These are phyloP conservation scores for Sphenodon punctatus DNA, from an alignment of 2,797 vertebrate species.

Conservation along the genomic window DNA sequence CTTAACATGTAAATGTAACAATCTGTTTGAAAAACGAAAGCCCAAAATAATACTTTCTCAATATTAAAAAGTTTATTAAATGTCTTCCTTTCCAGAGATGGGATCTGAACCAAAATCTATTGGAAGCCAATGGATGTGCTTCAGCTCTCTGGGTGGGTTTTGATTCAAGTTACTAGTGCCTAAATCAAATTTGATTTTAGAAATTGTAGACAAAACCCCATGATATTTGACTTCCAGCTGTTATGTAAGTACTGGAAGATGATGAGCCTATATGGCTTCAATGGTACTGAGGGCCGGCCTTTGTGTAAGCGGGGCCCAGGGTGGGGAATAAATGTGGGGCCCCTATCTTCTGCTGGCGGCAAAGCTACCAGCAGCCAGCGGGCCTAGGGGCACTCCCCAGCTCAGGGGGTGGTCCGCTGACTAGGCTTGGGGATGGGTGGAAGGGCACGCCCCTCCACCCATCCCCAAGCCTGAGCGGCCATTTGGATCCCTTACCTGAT, in stretches of 20 bases:
- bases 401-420: no score
- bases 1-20: background rate
- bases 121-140: rapidly evolving
- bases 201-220: background rate
- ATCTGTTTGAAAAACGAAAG: background rate
- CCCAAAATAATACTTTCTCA: rapidly evolving
- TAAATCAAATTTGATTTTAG: background rate
- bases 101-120: background rate
- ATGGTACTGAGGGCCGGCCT: no score
- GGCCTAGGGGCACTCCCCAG: no score
- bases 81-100: background rate
- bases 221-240: background rate
- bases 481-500: no score
- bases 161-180: background rate
- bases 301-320: no score
- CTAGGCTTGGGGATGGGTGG: no score
- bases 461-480: no score
- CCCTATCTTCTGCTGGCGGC: no score
- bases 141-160: background rate
- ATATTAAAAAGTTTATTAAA: background rate
- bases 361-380: no score
- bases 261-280: no score
- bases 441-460: no score
- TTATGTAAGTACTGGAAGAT: background rate
- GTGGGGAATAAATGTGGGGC: no score